Conservation (phyloP, 2,888 invertebrate genomes). For the Punctoribates punctum region DNA sequence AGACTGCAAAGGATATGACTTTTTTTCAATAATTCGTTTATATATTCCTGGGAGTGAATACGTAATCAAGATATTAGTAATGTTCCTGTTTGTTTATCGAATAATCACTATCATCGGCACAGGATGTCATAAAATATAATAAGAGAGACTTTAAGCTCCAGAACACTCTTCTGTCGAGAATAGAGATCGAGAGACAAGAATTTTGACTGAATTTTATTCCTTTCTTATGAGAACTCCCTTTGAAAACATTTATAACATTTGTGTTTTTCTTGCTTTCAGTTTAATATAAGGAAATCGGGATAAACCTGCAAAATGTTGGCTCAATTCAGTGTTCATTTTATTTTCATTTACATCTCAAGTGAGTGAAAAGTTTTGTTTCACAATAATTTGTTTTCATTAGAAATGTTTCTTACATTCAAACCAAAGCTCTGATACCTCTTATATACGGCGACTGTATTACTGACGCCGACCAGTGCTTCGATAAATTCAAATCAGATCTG, state of each 20-base stretch:
- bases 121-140: conserved; percentile 26
- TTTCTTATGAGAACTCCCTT: background rate
- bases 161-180: too few relatives aligned
- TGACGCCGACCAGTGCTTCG: background rate
- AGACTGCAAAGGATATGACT: background rate
- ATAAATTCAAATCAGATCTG: conserved; percentile 12
- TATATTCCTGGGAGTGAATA: background rate
- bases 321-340: background rate
- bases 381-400: background rate
- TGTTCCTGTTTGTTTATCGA: conserved; percentile 17
- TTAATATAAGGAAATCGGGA: background rate
- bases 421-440: background rate
- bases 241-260: background rate
- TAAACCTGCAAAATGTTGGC: background rate
- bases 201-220: too few relatives aligned
- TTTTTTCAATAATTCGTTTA: background rate
- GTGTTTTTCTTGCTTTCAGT: background rate
- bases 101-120: conserved; percentile 23
- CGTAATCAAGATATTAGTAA: background rate
- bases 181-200: too few relatives aligned
- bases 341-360: background rate
- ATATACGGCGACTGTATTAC: background rate
- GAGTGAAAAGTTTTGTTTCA: background rate
- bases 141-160: too few relatives aligned
- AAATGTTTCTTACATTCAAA: background rate